Evolutionary conservation across 2,888 invertebrate species (phyloP).

Genomic region (Lasioglossum marginatum): DNA sequence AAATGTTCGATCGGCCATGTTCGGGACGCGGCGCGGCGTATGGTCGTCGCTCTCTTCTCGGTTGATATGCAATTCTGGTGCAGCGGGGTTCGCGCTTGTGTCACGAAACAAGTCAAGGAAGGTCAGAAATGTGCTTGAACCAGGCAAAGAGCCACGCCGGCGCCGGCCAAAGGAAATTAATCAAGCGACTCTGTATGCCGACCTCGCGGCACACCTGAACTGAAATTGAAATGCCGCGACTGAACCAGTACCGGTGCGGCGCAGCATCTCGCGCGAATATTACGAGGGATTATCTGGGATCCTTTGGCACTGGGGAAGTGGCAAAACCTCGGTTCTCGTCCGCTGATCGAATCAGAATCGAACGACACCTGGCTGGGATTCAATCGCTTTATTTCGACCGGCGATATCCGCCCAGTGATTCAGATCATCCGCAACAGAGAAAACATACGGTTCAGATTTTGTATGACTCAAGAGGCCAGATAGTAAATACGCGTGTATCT

Average conservation of each 20-base stretch:
- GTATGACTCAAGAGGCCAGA: background rate
- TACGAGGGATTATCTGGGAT: slow-evolving; percentile 64
- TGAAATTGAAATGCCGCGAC: slow-evolving; percentile 70
- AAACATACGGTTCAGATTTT: background rate
- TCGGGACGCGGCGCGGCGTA: background rate
- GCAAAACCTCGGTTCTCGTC: slow-evolving; percentile 35
- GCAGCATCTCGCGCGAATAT: slow-evolving; percentile 60
- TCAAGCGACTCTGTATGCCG: slow-evolving; percentile 68
- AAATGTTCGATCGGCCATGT: slow-evolving; percentile 52
- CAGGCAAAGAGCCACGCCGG: slow-evolving; percentile 42
- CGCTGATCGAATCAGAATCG: slow-evolving; percentile 15
- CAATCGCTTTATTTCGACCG: slow-evolving; percentile 5
- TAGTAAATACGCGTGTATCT: slow-evolving; percentile 10
- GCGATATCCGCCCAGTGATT: background rate
- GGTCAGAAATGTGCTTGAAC: slow-evolving; percentile 65
- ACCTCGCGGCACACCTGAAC: slow-evolving; percentile 61
- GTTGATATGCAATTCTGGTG: slow-evolving; percentile 39
- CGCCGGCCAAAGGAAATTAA: slow-evolving; percentile 69
- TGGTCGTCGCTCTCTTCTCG: background rate
- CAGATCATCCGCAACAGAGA: background rate
- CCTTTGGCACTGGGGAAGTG: slow-evolving; percentile 42
- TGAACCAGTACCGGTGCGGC: slow-evolving; percentile 29
- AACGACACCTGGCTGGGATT: slow-evolving; percentile 5
- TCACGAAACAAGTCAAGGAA: slow-evolving; percentile 46
- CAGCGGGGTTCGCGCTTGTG: background rate